Conservation (phyloP, 2,113 vertebrate genomes). For the Trinectes maculatus region DNA sequence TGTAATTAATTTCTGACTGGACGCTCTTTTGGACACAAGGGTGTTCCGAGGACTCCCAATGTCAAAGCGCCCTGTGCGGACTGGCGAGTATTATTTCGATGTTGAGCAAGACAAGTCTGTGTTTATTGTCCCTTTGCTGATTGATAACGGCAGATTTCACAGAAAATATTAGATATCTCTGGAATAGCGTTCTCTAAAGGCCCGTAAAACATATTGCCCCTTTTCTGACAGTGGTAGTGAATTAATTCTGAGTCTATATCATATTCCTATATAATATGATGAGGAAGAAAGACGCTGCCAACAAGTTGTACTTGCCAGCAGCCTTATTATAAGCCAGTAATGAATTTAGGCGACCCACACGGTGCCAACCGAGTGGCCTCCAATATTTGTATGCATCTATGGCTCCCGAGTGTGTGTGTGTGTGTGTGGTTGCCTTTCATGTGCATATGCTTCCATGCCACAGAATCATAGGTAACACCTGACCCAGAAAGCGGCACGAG, state of each 20-base stretch:
- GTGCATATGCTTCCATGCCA: neutral
- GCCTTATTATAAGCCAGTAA: slow-evolving; percentile 62
- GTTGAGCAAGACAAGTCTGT: slow-evolving; percentile 11
- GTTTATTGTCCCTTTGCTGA: slow-evolving; percentile 32
- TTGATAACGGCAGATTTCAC: slow-evolving; percentile 31
- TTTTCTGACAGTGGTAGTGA: slow-evolving; percentile 18
- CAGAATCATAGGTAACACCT: slow-evolving; percentile 43
- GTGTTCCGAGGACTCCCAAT: slow-evolving; percentile 64
- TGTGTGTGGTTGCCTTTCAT: neutral
- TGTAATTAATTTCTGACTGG: slow-evolving; percentile 78
- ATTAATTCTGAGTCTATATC: slow-evolving; percentile 45
- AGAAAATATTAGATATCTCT: slow-evolving; percentile 31
- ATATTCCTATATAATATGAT: slow-evolving; percentile 35
- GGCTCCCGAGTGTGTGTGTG: neutral
- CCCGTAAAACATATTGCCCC: slow-evolving; percentile 31
- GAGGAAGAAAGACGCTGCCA: slow-evolving; percentile 47
- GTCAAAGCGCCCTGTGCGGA: slow-evolving; percentile 54
- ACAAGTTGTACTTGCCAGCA: slow-evolving; percentile 55
- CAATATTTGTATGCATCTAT: slow-evolving; percentile 2
- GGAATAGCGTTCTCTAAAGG: slow-evolving; percentile 14
- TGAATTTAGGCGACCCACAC: slow-evolving; percentile 39
- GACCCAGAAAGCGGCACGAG: slow-evolving; percentile 65
- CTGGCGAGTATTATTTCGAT: slow-evolving; percentile 31
- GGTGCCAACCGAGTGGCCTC: slow-evolving; percentile 22
- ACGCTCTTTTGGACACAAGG: slow-evolving; percentile 63